These are phyloP conservation scores for Sphaeramia orbicularis DNA, from an alignment of 2,797 vertebrate species.

Conservation along the genomic window DNA sequence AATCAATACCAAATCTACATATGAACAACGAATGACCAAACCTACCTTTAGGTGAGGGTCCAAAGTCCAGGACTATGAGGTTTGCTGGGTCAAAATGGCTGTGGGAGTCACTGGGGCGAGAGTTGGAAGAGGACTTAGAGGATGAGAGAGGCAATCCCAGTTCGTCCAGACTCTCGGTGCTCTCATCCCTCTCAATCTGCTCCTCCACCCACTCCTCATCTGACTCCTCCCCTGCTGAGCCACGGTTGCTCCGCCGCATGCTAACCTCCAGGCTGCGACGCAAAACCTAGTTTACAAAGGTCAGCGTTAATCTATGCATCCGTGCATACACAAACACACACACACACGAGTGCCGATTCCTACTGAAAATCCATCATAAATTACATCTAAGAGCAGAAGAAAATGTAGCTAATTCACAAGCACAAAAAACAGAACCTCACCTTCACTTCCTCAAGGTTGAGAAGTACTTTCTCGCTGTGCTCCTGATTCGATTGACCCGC, in stretches of 20 bases:
- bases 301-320: conserved; percentile 41
- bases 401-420: conserved; percentile 11
- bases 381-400: conserved; percentile 26
- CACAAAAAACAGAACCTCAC: conserved; percentile 63
- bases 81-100: conserved; percentile 72
- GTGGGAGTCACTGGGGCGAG: conserved; percentile 55
- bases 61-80: conserved; percentile 89
- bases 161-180: conserved; percentile 79
- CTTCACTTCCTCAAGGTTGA: conserved; percentile 88
- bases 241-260: conserved; percentile 79
- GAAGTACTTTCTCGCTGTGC: conserved; percentile 83
- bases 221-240: conserved; percentile 87
- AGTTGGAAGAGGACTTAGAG: conserved; percentile 71
- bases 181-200: conserved; percentile 86
- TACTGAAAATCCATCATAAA: conserved; percentile 11
- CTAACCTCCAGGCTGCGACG: conserved; percentile 88
- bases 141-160: conserved; percentile 77
- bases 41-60: conserved; percentile 86
- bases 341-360: not conserved
- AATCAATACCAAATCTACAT: conserved; percentile 39
- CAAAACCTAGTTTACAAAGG: conserved; percentile 82
- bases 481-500: conserved; percentile 54
- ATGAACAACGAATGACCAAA: conserved; percentile 4
- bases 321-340: conserved; percentile 11
- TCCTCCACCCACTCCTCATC: conserved; percentile 93